Evolutionary conservation across 2,113 vertebrate species (phyloP).

Genomic region (Sclerurus mexicanus): DNA sequence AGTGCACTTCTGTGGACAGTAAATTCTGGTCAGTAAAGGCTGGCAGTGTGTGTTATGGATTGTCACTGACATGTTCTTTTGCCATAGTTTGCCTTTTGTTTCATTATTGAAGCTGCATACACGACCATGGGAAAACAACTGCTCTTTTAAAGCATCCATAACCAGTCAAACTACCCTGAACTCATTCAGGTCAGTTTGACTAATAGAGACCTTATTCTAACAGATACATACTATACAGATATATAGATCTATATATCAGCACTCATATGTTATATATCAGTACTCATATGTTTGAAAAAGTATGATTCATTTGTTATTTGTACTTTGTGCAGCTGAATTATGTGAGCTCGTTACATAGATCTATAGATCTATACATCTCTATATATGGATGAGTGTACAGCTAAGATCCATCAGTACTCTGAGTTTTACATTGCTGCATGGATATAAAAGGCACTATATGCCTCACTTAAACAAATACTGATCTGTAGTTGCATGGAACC

Average conservation of each 20-base stretch:
- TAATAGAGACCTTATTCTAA: not conserved
- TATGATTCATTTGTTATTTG: too few relatives aligned
- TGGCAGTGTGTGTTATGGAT: not conserved
- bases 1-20: not conserved
- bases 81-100: not conserved
- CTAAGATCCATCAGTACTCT: not conserved
- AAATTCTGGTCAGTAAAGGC: not conserved
- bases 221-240: not conserved
- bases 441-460: not conserved
- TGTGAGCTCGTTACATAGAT: too few relatives aligned
- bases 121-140: not conserved
- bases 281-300: too few relatives aligned
- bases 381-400: not conserved
- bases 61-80: not conserved
- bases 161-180: not conserved
- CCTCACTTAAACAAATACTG: not conserved
- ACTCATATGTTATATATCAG: too few relatives aligned
- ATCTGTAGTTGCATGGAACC: not conserved
- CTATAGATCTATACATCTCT: not conserved
- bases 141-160: not conserved
- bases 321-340: too few relatives aligned
- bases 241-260: not conserved
- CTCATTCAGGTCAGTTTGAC: not conserved
- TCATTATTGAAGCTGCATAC: not conserved
- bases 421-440: not conserved